Percentiles rank a stretch among this genome's conserved stretches.
These are phyloP conservation scores for Hydrotaea diabolus DNA, from an alignment of 2,888 invertebrate species.

Conservation along the genomic window DNA sequence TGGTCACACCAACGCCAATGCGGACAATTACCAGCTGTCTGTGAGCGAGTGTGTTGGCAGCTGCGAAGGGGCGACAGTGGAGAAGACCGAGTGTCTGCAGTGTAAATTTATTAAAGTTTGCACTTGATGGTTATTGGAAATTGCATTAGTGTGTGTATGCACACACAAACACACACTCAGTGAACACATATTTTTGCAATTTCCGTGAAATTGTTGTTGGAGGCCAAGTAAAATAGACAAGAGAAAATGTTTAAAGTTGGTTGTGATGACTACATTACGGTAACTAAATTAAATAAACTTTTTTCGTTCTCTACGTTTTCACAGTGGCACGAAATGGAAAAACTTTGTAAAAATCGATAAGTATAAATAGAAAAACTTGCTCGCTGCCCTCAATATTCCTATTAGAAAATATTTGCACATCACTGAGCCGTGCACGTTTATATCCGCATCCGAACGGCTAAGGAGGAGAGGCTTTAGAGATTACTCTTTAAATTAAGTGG, in stretches of 20 bases:
- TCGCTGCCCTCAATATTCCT: no score
- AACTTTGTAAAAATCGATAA: no score
- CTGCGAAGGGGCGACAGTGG: not conserved
- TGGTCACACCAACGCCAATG: slow-evolving; percentile 10
- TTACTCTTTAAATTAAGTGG: no score
- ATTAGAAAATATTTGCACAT: no score
- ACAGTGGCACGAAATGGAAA: no score
- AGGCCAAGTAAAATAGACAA: slow-evolving; percentile 28
- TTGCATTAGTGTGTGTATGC: slow-evolving; percentile 55
- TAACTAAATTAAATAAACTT: slow-evolving; percentile 59
- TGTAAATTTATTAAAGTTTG: slow-evolving; percentile 75
- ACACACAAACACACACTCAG: slow-evolving; percentile 2
- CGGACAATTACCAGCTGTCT: not conserved
- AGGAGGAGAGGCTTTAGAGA: no score
- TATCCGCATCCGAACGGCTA: no score
- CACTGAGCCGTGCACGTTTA: no score
- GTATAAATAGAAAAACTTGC: no score
- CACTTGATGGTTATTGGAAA: slow-evolving; percentile 64
- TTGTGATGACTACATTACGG: slow-evolving; percentile 62
- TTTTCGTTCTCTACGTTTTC: slow-evolving; percentile 4
- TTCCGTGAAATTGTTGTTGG: not conserved
- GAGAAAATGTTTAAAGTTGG: slow-evolving; percentile 29
- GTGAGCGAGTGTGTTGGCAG: not conserved
- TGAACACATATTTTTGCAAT: not conserved
- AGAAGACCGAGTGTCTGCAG: slow-evolving; percentile 43